A percentile compares a stretch with the other conserved stretches of the same genome.
Evolutionary conservation across 2,797 vertebrate species (phyloP).

Genomic region (Nyctalus aviator): DNA sequence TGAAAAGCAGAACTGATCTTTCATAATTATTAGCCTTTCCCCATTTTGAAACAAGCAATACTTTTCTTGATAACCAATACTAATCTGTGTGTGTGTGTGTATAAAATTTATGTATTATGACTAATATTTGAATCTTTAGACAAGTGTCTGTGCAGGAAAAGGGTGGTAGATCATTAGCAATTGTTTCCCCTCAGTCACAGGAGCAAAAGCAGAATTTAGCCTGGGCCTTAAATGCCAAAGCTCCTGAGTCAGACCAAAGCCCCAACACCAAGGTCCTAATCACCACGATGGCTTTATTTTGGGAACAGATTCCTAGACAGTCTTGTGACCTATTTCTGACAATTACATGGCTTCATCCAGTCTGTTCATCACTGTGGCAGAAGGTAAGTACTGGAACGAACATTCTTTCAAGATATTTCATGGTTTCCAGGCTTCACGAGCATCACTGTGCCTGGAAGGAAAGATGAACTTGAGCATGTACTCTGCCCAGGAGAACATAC

Average conservation of each 20-base stretch:
- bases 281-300: neutral
- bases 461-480: neutral
- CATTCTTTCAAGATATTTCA: neutral
- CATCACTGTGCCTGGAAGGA: neutral
- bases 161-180: neutral
- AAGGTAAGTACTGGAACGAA: neutral
- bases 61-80: neutral
- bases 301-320: neutral
- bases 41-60: neutral
- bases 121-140: conserved; percentile 2
- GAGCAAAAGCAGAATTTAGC: neutral
- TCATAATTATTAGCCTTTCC: neutral
- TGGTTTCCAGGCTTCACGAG: neutral
- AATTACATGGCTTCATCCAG: neutral
- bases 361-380: neutral
- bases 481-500: neutral
- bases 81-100: neutral
- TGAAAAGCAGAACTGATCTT: neutral
- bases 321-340: neutral
- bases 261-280: neutral
- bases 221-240: neutral
- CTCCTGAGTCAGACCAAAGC: neutral
- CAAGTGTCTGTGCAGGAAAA: neutral
- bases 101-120: neutral
- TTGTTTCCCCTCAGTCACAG: neutral